Evolutionary conservation across 2,113 vertebrate genomes (phyloP).

Genomic region (Pseudorectes ferrugineus): DNA sequence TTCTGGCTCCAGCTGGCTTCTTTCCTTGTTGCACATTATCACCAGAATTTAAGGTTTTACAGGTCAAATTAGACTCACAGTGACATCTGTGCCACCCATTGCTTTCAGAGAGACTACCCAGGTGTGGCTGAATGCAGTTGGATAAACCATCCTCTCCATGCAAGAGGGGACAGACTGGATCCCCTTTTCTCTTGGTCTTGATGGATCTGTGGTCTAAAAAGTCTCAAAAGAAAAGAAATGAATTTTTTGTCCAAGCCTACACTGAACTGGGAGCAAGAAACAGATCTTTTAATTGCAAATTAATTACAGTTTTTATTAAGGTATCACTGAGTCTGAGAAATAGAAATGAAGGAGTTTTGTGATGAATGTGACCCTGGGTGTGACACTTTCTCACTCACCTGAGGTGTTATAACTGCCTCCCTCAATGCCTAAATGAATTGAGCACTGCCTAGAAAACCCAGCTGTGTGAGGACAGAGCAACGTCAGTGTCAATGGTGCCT

Average conservation of each 20-base stretch:
- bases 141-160: not conserved
- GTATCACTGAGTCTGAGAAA: not conserved
- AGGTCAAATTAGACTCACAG: not conserved
- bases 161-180: not conserved
- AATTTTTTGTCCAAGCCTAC: not conserved
- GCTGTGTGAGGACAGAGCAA: not conserved
- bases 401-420: not conserved
- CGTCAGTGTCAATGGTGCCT: not conserved
- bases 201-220: not conserved
- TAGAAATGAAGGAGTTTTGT: not conserved
- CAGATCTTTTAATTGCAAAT: not conserved
- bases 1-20: constrained; percentile 30
- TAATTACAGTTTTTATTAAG: not conserved
- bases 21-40: constrained; percentile 10
- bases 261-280: not conserved
- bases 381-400: not conserved
- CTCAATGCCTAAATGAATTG: not conserved
- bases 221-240: not conserved
- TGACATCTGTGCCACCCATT: not conserved
- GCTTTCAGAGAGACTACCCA: not conserved
- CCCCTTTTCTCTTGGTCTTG: not conserved
- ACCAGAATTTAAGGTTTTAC: constrained; percentile 30
- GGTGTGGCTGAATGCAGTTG: not conserved
- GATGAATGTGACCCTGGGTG: not conserved
- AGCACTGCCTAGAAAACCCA: not conserved